Evolutionary conservation across 2,888 invertebrate genomes (phyloP).

Genomic region (Alviniconcha strummeri): DNA sequence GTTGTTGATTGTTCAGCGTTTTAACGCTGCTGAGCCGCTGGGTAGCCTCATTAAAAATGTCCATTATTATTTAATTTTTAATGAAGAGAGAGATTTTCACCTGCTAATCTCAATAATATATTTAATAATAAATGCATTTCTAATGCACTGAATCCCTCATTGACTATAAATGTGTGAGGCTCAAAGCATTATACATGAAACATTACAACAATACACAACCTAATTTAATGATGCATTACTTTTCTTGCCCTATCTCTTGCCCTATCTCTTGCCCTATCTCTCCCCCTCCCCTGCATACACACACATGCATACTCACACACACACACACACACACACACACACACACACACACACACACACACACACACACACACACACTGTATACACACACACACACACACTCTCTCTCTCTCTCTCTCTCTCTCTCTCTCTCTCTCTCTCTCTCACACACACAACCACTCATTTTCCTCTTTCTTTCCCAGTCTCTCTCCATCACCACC

Average conservation of each 20-base stretch:
- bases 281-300: background rate
- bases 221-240: background rate
- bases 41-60: too few species aligned
- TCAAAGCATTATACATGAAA: background rate
- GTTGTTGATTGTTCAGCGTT: too few species aligned
- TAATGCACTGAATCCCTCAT: background rate
- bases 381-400: conserved; percentile 9
- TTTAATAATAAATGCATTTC: background rate
- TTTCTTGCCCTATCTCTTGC: background rate
- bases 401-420: background rate
- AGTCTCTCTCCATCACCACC: too few species aligned
- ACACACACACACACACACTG: conserved; percentile 9
- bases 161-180: background rate
- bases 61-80: too few species aligned
- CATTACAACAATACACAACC: background rate
- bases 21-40: too few species aligned
- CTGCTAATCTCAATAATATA: background rate
- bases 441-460: background rate
- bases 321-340: background rate
- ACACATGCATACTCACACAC: conserved; percentile 1
- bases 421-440: background rate
- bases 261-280: background rate
- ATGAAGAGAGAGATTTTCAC: too few species aligned
- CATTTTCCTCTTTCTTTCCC: background rate
- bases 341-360: conserved; percentile 1